phyloP scores from a whole-genome alignment of 2,797 vertebrate species.

The Amniataba percoides region DNA sequence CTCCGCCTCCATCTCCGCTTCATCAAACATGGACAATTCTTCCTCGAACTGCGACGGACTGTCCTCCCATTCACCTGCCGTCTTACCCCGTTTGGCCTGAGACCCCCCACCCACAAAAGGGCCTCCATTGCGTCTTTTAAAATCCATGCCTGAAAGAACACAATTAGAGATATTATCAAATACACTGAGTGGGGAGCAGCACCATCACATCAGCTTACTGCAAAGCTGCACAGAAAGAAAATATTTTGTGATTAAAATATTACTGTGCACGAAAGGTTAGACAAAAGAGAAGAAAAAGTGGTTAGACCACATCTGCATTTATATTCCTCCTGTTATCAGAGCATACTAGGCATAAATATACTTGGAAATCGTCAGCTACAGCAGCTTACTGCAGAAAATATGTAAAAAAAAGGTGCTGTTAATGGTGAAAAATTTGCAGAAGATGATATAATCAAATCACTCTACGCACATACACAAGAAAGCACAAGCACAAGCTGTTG shows the following conservation, averaged over 20 bases:
- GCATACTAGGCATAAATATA: neutral
- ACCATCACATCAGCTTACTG: too few relatives aligned
- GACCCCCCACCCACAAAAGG: slow-evolving; percentile 54
- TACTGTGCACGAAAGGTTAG: neutral
- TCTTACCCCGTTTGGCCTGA: slow-evolving; percentile 85
- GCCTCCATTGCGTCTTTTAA: slow-evolving; percentile 83
- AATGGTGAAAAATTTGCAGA: neutral
- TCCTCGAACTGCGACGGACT: slow-evolving; percentile 91
- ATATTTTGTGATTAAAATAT: neutral
- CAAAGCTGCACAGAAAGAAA: neutral
- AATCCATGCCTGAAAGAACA: slow-evolving; percentile 84
- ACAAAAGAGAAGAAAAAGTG: neutral
- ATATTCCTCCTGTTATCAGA: too few relatives aligned
- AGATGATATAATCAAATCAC: too few relatives aligned
- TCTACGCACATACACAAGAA: too few relatives aligned
- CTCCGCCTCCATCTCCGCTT: slow-evolving; percentile 87
- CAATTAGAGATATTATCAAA: neutral
- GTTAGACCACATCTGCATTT: accelerated
- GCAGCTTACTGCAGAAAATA: neutral
- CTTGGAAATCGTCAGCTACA: neutral
- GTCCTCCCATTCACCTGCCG: slow-evolving; percentile 87
- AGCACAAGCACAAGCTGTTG: neutral
- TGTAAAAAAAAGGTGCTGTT: neutral
- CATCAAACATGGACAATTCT: slow-evolving; percentile 90
- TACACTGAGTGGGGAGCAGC: neutral